phyloP scores from a whole-genome alignment of 2,797 vertebrate species.

The Tokudaia muenninki region DNA sequence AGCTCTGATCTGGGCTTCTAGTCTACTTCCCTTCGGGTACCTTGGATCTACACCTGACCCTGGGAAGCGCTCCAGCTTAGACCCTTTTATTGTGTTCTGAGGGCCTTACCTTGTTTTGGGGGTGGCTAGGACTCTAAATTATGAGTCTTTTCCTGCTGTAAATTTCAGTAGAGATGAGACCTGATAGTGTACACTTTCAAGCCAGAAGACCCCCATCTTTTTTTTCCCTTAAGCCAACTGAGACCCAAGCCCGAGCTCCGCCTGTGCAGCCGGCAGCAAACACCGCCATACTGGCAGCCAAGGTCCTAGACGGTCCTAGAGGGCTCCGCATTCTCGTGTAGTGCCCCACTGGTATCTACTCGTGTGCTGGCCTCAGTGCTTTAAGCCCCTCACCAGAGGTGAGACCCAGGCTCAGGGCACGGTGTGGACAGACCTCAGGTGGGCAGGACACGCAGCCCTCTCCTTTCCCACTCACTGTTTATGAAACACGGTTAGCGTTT shows the following conservation, averaged over 20 bases:
- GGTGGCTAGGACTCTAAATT: neutral
- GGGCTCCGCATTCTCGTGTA: neutral
- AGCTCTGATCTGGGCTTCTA: neutral
- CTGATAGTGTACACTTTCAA: neutral
- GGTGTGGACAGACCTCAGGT: fast-evolving
- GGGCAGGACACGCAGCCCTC: neutral
- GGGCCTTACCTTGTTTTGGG: neutral
- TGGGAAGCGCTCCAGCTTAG: neutral
- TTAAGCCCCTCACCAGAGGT: fast-evolving
- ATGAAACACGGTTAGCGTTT: constrained; percentile 52
- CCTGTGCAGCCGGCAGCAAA: neutral
- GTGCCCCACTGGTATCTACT: neutral
- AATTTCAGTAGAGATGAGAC: neutral
- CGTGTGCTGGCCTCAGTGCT: fast-evolving
- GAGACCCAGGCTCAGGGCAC: fast-evolving
- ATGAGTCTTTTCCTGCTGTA: neutral
- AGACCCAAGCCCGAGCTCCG: neutral
- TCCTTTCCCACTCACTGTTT: neutral
- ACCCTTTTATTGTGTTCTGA: neutral
- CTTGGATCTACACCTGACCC: neutral
- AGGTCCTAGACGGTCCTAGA: neutral
- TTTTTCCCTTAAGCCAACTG: neutral
- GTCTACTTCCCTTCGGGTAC: neutral
- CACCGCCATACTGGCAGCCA: neutral
- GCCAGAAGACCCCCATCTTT: neutral